Conservation (phyloP, 2,888 invertebrate genomes). For the Eugnorisma glareosa region DNA sequence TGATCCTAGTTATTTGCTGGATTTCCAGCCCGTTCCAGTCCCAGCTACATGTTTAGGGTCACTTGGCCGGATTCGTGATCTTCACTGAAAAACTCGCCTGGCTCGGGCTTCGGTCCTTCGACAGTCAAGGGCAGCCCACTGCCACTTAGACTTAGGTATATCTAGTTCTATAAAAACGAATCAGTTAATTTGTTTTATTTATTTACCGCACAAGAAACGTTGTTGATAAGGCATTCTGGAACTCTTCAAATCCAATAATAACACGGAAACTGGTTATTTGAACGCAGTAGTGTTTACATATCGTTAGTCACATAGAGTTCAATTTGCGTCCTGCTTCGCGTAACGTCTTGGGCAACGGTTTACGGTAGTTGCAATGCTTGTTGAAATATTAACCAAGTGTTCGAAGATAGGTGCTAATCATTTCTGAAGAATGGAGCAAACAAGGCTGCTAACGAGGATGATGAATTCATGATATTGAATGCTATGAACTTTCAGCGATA, state of each 20-base stretch:
- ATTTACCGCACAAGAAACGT: not conserved
- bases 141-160: not conserved
- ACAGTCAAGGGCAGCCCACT: not conserved
- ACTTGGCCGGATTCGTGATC: not conserved
- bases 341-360: constrained; percentile 27
- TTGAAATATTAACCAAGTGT: constrained; percentile 16
- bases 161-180: not conserved
- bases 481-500: not conserved
- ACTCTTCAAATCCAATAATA: not conserved
- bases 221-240: not conserved
- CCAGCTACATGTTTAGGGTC: not conserved
- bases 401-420: not conserved
- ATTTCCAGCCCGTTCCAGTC: not conserved
- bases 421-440: not conserved
- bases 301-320: constrained; percentile 34
- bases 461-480: not conserved
- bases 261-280: constrained; percentile 6
- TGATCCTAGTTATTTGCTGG: not conserved
- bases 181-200: not conserved
- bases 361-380: constrained; percentile 4
- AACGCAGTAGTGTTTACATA: constrained; percentile 35
- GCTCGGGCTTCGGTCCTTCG: not conserved
- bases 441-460: not conserved
- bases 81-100: not conserved
- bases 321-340: constrained; percentile 33